Evolutionary conservation across 2,113 vertebrate genomes (phyloP).

Genomic region (Onychorhynchus coronatus): DNA sequence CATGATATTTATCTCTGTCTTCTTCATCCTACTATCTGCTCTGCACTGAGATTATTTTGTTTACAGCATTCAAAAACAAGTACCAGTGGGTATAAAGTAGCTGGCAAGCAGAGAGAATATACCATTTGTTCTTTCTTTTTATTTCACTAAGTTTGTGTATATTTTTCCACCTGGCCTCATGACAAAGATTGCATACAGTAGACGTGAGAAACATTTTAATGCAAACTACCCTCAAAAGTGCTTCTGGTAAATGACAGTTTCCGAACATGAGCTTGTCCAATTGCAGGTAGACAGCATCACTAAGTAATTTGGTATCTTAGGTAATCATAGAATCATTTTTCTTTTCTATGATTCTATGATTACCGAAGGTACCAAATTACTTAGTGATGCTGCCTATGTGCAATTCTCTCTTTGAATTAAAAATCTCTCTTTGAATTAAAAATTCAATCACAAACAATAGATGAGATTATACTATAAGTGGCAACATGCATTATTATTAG

Average conservation of each 20-base stretch:
- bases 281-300: slow-evolving; percentile 15
- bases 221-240: not conserved
- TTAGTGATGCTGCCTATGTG: too few relatives aligned
- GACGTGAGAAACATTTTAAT: slow-evolving; percentile 3
- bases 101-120: not conserved
- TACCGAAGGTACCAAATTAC: too few relatives aligned
- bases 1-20: not conserved
- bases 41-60: not conserved
- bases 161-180: not conserved
- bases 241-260: slow-evolving; percentile 25
- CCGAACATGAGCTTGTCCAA: slow-evolving; percentile 35
- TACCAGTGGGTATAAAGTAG: not conserved
- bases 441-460: slow-evolving; percentile 32
- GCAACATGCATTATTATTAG: not conserved
- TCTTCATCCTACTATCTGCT: not conserved
- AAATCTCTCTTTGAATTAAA: slow-evolving; percentile 11
- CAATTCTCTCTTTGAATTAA: too few relatives aligned
- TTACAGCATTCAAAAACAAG: not conserved
- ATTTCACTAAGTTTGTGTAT: not conserved
- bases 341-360: too few relatives aligned
- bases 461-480: not conserved
- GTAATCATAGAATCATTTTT: not conserved
- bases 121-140: not conserved
- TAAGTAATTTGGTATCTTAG: slow-evolving; percentile 21
- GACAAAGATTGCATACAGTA: not conserved